Evolutionary conservation across 2,888 invertebrate genomes (phyloP).

Genomic region (Kuschelorhynchus macadamiae): DNA sequence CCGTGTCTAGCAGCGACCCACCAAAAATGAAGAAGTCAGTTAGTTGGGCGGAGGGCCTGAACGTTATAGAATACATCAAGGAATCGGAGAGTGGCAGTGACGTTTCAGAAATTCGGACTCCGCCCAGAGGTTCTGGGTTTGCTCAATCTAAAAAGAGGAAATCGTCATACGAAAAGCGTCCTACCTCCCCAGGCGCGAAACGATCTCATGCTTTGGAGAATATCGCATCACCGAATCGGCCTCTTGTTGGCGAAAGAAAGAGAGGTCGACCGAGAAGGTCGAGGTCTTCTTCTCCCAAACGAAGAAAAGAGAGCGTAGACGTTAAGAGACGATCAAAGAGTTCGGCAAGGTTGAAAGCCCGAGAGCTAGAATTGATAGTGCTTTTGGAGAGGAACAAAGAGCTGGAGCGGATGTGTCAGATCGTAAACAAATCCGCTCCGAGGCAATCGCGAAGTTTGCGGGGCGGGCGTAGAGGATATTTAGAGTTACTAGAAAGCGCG

Average conservation of each 20-base stretch:
- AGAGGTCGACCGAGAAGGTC: no score
- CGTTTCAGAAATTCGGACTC: conserved; percentile 13
- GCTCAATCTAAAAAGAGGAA: no score
- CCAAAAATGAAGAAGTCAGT: conserved; percentile 17
- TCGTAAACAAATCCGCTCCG: not conserved
- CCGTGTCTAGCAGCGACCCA: not conserved
- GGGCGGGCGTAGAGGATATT: conserved; percentile 15
- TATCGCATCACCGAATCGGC: no score
- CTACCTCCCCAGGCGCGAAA: no score
- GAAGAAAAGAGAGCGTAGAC: no score
- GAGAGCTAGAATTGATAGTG: conserved; percentile 11
- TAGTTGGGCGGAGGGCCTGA: conserved; percentile 23
- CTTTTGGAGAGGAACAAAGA: conserved; percentile 25
- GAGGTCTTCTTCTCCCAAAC: no score
- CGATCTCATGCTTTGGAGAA: no score
- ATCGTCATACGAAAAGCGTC: no score
- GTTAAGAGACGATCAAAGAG: no score
- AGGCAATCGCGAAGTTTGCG: not conserved
- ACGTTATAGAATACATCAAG: conserved; percentile 13
- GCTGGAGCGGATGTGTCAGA: conserved; percentile 9
- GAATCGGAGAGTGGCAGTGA: conserved; percentile 20
- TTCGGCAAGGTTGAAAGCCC: no score
- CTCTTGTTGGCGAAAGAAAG: no score
- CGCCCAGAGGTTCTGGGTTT: no score
- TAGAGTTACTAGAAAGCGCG: conserved; percentile 23